These are phyloP conservation scores for Colinus virginianus DNA, from an alignment of 2,113 vertebrate species.

Conservation along the genomic window DNA sequence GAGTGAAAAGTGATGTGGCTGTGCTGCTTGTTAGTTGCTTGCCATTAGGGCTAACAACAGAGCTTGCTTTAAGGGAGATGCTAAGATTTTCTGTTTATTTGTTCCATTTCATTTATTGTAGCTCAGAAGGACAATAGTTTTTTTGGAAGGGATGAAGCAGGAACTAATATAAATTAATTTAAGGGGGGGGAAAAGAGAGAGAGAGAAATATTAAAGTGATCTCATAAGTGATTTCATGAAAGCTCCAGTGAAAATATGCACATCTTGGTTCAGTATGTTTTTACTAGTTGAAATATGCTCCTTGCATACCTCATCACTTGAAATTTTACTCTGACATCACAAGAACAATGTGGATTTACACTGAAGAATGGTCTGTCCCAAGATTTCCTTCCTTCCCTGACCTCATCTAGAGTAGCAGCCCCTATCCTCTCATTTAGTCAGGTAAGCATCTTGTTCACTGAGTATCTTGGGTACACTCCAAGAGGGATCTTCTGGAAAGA, in stretches of 20 bases:
- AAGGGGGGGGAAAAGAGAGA: background rate
- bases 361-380: background rate
- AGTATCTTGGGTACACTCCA: background rate
- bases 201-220: background rate
- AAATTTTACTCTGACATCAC: background rate
- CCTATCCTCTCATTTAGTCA: background rate
- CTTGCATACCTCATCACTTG: background rate
- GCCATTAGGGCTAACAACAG: constrained; percentile 41
- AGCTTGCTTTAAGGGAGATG: background rate
- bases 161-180: background rate
- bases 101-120: constrained; percentile 24
- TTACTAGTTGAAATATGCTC: background rate
- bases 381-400: background rate
- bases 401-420: background rate
- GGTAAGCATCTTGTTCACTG: background rate
- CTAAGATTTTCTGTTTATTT: constrained; percentile 38
- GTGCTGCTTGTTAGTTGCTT: background rate
- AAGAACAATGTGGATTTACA: background rate
- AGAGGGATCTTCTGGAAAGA: background rate
- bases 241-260: background rate
- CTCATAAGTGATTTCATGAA: background rate
- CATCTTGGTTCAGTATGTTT: background rate
- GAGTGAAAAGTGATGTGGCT: background rate
- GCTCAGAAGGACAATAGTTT: constrained; percentile 16
- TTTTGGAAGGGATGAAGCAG: background rate